Conservation (phyloP, 2,113 vertebrate species). For the Atlantisia rogersi region DNA sequence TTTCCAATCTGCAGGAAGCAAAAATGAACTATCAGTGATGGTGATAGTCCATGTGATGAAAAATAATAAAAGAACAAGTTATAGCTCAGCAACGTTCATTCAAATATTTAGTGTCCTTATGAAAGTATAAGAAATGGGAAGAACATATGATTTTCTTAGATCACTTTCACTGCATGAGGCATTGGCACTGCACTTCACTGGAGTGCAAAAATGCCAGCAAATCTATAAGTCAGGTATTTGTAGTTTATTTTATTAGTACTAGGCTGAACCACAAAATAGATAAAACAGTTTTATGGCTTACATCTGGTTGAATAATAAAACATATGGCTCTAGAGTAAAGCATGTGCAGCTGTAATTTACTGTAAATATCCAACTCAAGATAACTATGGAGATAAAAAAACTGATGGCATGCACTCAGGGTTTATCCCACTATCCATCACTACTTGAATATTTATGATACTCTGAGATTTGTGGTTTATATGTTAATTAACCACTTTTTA, state of each 20-base stretch:
- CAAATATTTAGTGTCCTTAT: slow-evolving; percentile 38
- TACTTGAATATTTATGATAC: slow-evolving; percentile 51
- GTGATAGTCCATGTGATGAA: slow-evolving; percentile 62
- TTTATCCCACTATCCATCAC: slow-evolving; percentile 52
- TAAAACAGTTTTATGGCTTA: slow-evolving; percentile 81
- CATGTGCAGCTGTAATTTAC: slow-evolving; percentile 78
- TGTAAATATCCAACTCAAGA: slow-evolving; percentile 69
- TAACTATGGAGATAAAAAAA: slow-evolving; percentile 60
- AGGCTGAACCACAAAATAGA: slow-evolving; percentile 79
- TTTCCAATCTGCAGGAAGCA: slow-evolving; percentile 62
- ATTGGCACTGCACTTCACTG: slow-evolving; percentile 53
- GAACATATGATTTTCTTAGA: slow-evolving; percentile 63
- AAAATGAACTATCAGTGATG: slow-evolving; percentile 63
- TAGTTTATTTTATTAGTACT: slow-evolving; percentile 81
- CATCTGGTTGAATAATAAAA: slow-evolving; percentile 82
- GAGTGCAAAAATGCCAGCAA: slow-evolving; percentile 58
- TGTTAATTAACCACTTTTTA: slow-evolving; percentile 63
- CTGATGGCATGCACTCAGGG: slow-evolving; percentile 32
- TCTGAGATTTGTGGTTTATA: slow-evolving; percentile 40
- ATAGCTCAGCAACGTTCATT: slow-evolving; percentile 16
- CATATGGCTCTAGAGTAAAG: slow-evolving; percentile 73
- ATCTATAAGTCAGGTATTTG: slow-evolving; percentile 76
- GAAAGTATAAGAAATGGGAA: slow-evolving; percentile 48
- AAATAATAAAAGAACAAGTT: slow-evolving; percentile 67
- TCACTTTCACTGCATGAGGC: slow-evolving; percentile 37